These are phyloP conservation scores for Calameuta filiformis DNA, from an alignment of 2,888 invertebrate species.

Conservation along the genomic window DNA sequence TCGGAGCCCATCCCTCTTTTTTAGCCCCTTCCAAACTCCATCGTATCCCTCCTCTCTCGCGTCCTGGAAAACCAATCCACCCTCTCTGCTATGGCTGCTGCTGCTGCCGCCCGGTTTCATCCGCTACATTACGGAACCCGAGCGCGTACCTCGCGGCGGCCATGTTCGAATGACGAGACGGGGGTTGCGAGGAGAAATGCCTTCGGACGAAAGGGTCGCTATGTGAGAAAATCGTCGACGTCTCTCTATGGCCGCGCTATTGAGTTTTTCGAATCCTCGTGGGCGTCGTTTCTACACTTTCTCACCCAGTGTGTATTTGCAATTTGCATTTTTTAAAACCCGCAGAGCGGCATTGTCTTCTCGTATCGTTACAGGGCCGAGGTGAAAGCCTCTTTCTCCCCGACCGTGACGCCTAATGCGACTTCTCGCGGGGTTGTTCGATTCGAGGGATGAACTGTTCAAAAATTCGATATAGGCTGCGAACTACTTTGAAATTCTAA, in stretches of 20 bases:
- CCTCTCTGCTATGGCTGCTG: neutral
- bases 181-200: conserved; percentile 32
- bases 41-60: conserved; percentile 9
- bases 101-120: conserved; percentile 1
- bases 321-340: neutral
- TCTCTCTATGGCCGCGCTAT: neutral
- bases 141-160: conserved; percentile 24
- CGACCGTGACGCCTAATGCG: too few relatives aligned
- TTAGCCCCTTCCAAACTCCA: conserved; percentile 27
- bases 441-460: neutral
- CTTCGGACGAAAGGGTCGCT: conserved; percentile 22
- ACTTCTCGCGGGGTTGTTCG: neutral
- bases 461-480: neutral
- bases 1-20: conserved; percentile 10
- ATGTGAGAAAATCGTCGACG: conserved; percentile 8
- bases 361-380: neutral
- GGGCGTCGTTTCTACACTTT: neutral
- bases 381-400: neutral
- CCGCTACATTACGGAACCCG: conserved; percentile 9
- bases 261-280: neutral
- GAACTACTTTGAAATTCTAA: neutral
- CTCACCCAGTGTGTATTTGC: neutral
- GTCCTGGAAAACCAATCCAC: neutral
- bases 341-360: neutral
- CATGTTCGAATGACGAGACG: conserved; percentile 27